Base-by-base conservation (phyloP, 2,113 vertebrate species). In the Crotophaga sulcirostris region DNA sequence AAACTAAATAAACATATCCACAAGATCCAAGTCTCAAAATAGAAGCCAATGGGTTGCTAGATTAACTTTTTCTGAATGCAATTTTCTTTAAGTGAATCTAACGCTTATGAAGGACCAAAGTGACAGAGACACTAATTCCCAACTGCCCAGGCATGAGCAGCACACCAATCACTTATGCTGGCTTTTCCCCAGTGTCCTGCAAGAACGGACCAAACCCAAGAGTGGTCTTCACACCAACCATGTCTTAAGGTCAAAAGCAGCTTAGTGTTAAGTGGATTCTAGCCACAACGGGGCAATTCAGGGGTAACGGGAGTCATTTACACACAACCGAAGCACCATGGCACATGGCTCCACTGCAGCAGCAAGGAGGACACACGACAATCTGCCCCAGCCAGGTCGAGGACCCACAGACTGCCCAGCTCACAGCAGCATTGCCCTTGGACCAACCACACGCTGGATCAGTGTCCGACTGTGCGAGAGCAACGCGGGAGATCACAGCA, bases 1-100 rank as follows among this genome's bases (percentile, higher is more conserved):
- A 87, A 84, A 95, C 67, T 36, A 90, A 87, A 94, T 84, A 96
- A 88, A 94, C 84, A 94, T 59, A 86, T 79, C 72, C 82, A 83
- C 72, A 54, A 96, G 89, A 94, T 86, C 59, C 94, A 90, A 76
- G 94, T 69, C 62, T 93, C 75, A 85, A 84, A 92, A 95, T 79
- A 91, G 66, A 70, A 94, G 75, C 67, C 68, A 40, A 59, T 84
- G 75, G 55, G 59, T 81, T 81, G 75, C 82, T 85, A 85, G 70
- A 93, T 94, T 91, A 95, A 93, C 73, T 92, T 89, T 92, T 93
- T 91, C 78, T 33, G 66, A 78, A 66, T 45, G 75, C 79, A 96
- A 24, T 94, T 95, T 94, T 93, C 70, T 79, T n/a, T 68, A 90
- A 94, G 75, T 84, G 94, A 96, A 93, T 80, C 82, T 76, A 94